These are phyloP conservation scores for Nyctereutes procyonoides DNA, from an alignment of 2,113 vertebrate genomes.

Conservation along the genomic window DNA sequence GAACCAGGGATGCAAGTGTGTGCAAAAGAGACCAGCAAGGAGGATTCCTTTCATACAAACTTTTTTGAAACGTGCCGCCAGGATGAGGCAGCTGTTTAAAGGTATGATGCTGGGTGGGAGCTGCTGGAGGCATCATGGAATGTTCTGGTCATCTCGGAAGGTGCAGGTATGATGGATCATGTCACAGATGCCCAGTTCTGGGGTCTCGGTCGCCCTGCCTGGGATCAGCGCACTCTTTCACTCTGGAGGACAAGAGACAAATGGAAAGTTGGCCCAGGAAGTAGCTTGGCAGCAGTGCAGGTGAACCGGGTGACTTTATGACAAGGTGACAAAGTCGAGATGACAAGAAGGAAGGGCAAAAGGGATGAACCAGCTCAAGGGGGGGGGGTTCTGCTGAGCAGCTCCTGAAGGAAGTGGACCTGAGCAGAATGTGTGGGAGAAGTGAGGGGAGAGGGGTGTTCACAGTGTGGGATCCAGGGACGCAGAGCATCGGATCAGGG, in stretches of 20 bases:
- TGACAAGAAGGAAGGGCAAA: neutral
- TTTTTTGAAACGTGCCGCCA: accelerated
- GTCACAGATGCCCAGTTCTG: no score
- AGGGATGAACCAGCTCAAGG: neutral
- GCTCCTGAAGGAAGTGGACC: neutral
- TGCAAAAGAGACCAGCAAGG: accelerated
- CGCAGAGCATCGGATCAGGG: neutral
- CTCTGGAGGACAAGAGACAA: neutral
- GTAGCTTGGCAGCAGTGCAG: neutral
- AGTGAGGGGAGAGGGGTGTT: accelerated
- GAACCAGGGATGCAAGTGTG: accelerated
- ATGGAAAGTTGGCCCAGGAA: neutral
- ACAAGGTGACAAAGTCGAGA: neutral
- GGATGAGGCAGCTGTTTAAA: neutral
- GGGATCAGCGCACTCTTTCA: accelerated
- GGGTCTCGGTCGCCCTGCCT: neutral
- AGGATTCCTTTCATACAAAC: accelerated
- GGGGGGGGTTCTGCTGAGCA: neutral
- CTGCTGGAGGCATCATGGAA: accelerated
- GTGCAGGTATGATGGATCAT: neutral
- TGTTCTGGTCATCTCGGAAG: neutral
- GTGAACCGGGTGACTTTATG: neutral
- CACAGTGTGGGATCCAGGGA: accelerated
- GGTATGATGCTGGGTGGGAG: accelerated
- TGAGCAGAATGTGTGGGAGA: accelerated